Evolutionary conservation across 2,797 vertebrate genomes (phyloP), one percentile per base, ranked within the genome.

Genomic region (Bovichtus variegatus): DNA sequence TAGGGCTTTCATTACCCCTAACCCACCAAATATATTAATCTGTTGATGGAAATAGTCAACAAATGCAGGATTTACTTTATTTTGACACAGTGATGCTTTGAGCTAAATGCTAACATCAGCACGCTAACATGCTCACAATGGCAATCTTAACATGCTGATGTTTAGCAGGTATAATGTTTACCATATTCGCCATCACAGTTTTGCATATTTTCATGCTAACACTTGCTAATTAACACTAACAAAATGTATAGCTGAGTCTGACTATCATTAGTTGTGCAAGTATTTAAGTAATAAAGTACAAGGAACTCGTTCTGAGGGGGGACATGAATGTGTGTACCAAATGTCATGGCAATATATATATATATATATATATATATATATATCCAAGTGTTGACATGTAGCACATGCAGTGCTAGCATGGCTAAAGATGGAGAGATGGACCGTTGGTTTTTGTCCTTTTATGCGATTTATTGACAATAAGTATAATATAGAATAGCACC

Each of bases 401-500:
- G n/a, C n/a, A n/a, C n/a, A n/a, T n/a, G n/a, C n/a, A n/a, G n/a
- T n/a, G n/a, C n/a, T n/a, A n/a, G n/a, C n/a, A 5, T 36, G 16
- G n/a, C 40, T 11, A 18, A 51, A 58, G 54, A 31, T 43, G 0
- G 55, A n/a, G n/a, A n/a, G n/a, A n/a, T n/a, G n/a, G n/a, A n/a
- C n/a, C n/a, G n/a, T n/a, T n/a, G n/a, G n/a, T n/a, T n/a, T n/a
- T n/a, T n/a, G n/a, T n/a, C n/a, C n/a, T 68, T 74, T 63, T 29
- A 43, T 73, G 27, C 25, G 29, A 51, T 67, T 46, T 31, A 16
- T 38, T 46, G 1, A 43, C 8, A 44, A 9, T 29, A 51, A 50
- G 8, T 50, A 31, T 51, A 51, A 67, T 38, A 21, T 7, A 59
- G 2, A 69, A 69, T 31, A 65, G 64, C 18, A 41, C 18, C n/a